Evolutionary conservation across 2,797 vertebrate species (phyloP), one percentile per base, ranked within the genome.

Genomic region (Jordanella pulchra): DNA sequence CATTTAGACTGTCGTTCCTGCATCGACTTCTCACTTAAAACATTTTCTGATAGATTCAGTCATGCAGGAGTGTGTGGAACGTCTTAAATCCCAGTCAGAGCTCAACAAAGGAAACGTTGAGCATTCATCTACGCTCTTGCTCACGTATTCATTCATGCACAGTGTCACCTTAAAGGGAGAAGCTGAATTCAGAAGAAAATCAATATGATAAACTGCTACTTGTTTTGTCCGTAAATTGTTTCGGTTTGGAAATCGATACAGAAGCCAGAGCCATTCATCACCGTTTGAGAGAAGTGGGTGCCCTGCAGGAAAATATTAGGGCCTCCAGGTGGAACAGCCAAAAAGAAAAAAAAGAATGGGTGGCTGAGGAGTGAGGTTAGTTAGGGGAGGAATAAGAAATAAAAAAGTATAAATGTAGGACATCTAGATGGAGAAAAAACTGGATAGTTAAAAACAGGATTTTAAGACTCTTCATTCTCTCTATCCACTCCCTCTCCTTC

Each of bases 201-300:
- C 95, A 85, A 95, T 96, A 94, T 94, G 95, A 95, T 94, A 94
- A 95, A 95, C 92, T 94, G 93, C 93, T 91, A 93, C 94, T 94
- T 94, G 93, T 95, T 95, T 95, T 93, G 93, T 91, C 91, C 91
- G 89, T 92, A 95, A 95, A 95, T 96, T 95, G 95, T 95, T 95
- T 95, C 92, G 79, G 94, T 95, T 95, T 95, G 93, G 93, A 95
- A 95, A 96, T 96, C 95, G 64, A 96, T 96, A 93, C 15, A 6
- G 28, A 82, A 90, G 92, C 92, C 81, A 72, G 84, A 89, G 89
- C 83, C 91, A 94, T 95, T 94, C 89, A 94, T 95, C 95, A 95
- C 89, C 50, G 81, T 86, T 89, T 89, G 89, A 89, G 90, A 89
- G 90, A 88, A 87, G 90, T 88, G 90, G 84, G 86, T 65, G 78